Evolutionary conservation across 2,888 invertebrate genomes (phyloP), one percentile per base, ranked within the genome.

Genomic region (Parascotia fuliginaria): DNA sequence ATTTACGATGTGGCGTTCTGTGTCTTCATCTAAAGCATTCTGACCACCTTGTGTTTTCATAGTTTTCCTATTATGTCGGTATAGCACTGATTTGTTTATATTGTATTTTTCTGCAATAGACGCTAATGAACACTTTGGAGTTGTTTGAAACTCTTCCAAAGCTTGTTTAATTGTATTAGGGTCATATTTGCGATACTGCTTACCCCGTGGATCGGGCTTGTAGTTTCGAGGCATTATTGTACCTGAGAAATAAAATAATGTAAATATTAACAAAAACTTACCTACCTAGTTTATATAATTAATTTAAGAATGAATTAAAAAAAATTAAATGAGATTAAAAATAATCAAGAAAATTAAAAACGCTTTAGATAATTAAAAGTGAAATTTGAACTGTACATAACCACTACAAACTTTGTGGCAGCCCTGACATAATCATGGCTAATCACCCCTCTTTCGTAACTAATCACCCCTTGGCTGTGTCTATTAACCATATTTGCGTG

Each of bases 401-500:
- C 15, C 16, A 11, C 11, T 19, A 24, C 24, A 39, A 6, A 28
- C 27, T 15, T 14, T 28, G 14, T 15, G 39, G 7, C 28, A 39
- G 7, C 39, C 28, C 39, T 39, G 7, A 6, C 13, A 7, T 9
- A 13, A 39, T 28, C 28, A 39, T 39, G 7, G 7, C 40, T 40
- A 45, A 38, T 46, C 27, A 39, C 37, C 40, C 40, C 43, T 43
- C 34, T 44, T 31, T 34, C 44, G 44, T 50, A 15, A 32, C 43
- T 42, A 41, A 22, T 50, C 39, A 29, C 43, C 42, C 39, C 43
- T 44, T 41, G 28, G 40, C 37, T 31, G 43, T 37, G 50, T 44
- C 44, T 43, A 41, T 50, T 43, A 1, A 38, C 31, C 38, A 31
- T 42, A 48, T 48, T 54, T 2, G 55, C 55, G 12, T 43, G 38